Conservation (phyloP, 1,140 invertebrate genomes). For the Cardiocondyla obscurior region DNA sequence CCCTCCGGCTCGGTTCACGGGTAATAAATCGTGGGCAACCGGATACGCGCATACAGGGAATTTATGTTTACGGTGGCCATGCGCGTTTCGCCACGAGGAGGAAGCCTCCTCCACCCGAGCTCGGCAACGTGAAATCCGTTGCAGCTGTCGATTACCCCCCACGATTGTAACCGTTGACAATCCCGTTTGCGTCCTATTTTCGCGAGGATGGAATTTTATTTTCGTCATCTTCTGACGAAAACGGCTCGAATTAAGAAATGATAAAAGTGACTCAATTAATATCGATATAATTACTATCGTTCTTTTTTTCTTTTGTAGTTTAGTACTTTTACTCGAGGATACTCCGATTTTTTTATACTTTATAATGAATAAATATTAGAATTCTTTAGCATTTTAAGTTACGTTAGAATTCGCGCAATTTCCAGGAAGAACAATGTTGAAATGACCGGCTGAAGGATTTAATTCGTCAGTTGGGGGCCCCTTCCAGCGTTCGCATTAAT, state of each 20-base stretch:
- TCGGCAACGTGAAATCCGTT: constrained; percentile 53
- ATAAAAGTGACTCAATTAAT: no score
- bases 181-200: constrained; percentile 7
- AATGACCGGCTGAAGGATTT: constrained; percentile 19
- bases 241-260: no score
- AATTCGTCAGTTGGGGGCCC: constrained; percentile 54
- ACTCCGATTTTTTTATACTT: not conserved
- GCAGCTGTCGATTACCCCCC: constrained; percentile 34
- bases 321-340: not conserved
- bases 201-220: constrained; percentile 2
- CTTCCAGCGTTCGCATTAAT: constrained; percentile 41
- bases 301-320: not conserved
- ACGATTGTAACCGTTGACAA: constrained; percentile 22
- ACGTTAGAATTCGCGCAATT: not conserved
- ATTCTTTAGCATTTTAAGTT: not conserved
- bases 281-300: not conserved
- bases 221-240: not conserved
- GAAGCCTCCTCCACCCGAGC: not conserved
- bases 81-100: constrained; percentile 17
- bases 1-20: constrained; percentile 71
- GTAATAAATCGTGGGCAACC: constrained; percentile 76
- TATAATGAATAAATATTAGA: no score
- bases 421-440: constrained; percentile 4
- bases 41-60: constrained; percentile 60
- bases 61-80: constrained; percentile 72